Base-by-base conservation (phyloP, 2,113 vertebrate species). In the Alligator sinensis region DNA sequence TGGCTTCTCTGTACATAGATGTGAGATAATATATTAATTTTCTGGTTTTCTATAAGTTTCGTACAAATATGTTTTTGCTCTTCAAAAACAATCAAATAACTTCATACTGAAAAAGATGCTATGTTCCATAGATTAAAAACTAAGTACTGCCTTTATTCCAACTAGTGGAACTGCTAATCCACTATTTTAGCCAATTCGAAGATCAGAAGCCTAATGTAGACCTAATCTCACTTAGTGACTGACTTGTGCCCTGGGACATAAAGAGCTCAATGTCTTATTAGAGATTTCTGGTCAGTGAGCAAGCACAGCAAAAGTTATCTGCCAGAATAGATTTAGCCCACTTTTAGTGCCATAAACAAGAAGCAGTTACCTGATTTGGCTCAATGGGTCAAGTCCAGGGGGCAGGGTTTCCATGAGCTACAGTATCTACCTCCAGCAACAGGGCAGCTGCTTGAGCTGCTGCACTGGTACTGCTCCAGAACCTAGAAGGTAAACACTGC, bases 1-100 rank as follows among this genome's bases (percentile, higher is more conserved):
- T 96, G 98, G 98, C 94, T 99, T 99, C 92, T 99, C 99, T 99
- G 97, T 94, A 92, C 95, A 96, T 61, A 97, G 62, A 96, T 58
- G 57, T 57, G 88, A 97, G 95, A 64, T 97, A 96, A 47, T 16
- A 57, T 72, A 18, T 4, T 54, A 16, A 68, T 83, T 5, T 91
- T 91, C 82, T 1, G 38, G 84, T 86, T 88, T 88, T 81, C 57
- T 63, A 5, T 54, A 19, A 68, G 82, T 78, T 78, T 77, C 19
- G 84, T 14, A 15, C 6, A 9, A 74, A 80, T 58, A 83, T 72
- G 24, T 6, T 58, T 87, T 77, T 81, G 57, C 9, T 89, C 47
- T 30, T 74, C 25, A 18, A 8, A 9, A 74, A 24, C 12, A 24
- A 24, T 72, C 28, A 83, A 12, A n/a, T 66, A 18, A 80, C 76